Evolutionary conservation across 2,888 invertebrate species (phyloP).

Genomic region (Eupsilia transversa): DNA sequence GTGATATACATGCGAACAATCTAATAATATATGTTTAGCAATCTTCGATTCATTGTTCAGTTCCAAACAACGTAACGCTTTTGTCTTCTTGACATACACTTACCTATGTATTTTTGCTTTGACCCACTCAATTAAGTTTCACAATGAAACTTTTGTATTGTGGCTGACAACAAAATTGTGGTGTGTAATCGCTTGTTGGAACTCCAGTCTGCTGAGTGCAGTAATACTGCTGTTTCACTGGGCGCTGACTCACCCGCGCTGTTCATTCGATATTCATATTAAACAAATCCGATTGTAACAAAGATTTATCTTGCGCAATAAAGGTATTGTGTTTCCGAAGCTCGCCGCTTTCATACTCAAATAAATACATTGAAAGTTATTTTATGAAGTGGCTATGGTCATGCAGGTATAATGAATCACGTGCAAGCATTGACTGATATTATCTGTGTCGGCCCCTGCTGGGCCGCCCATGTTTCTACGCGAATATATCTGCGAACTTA

Average conservation of each 20-base stretch:
- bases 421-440: constrained; percentile 67
- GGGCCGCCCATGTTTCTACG: constrained; percentile 53
- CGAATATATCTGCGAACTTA: constrained; percentile 57
- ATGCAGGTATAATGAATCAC: constrained; percentile 72
- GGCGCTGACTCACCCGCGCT: constrained; percentile 74
- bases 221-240: constrained; percentile 68
- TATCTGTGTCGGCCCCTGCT: constrained; percentile 59
- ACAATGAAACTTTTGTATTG: constrained; percentile 71
- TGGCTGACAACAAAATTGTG: constrained; percentile 67
- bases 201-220: constrained; percentile 68
- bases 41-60: constrained; percentile 43
- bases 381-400: constrained; percentile 65
- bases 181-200: constrained; percentile 72
- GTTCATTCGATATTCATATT: constrained; percentile 80
- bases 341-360: constrained; percentile 74
- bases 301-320: constrained; percentile 83
- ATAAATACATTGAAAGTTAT: constrained; percentile 77
- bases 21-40: constrained; percentile 37
- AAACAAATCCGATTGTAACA: constrained; percentile 81
- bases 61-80: constrained; percentile 50
- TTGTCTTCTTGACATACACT: constrained; percentile 59
- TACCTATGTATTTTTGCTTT: constrained; percentile 64
- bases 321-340: constrained; percentile 76
- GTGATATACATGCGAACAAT: constrained; percentile 15
- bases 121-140: constrained; percentile 71